phyloP scores from a whole-genome alignment of 2,797 vertebrate genomes.

The Oreonectes daqikongensis region DNA sequence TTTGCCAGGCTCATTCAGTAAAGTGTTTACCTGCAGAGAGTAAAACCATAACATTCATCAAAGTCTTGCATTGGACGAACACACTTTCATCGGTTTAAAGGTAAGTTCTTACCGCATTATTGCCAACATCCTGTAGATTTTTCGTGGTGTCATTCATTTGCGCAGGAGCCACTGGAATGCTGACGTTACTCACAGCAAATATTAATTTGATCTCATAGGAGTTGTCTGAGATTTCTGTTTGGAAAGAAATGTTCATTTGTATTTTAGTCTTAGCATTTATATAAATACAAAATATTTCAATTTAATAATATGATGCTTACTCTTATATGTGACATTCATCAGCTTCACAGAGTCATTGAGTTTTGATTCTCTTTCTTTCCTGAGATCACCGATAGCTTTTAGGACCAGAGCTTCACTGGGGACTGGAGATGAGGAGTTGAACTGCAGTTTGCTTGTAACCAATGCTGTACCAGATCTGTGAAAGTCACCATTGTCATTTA shows the following conservation, averaged over 20 bases:
- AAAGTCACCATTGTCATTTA: not conserved
- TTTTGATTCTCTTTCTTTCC: not conserved
- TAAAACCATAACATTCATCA: not conserved
- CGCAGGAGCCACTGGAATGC: not conserved
- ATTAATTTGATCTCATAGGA: not conserved
- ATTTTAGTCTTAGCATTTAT: too few relatives aligned
- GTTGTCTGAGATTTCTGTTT: conserved; percentile 15
- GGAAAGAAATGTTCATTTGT: too few relatives aligned
- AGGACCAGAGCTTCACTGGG: conserved; percentile 8
- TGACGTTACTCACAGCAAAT: conserved; percentile 9
- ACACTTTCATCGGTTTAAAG: not conserved
- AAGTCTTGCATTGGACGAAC: not conserved
- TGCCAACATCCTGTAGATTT: not conserved
- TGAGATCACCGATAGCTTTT: not conserved
- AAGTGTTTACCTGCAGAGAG: conserved; percentile 10
- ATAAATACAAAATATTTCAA: too few relatives aligned
- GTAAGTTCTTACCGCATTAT: not conserved
- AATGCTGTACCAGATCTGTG: not conserved
- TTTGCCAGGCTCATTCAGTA: conserved; percentile 7
- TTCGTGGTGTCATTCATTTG: not conserved
- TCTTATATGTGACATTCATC: conserved; percentile 18
- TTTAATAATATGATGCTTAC: not conserved
- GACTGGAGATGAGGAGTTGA: conserved; percentile 21
- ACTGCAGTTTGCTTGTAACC: conserved; percentile 2
- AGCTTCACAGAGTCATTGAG: conserved; percentile 9